Conservation (phyloP, 2,888 invertebrate genomes). For the Stenodema calcarata region DNA sequence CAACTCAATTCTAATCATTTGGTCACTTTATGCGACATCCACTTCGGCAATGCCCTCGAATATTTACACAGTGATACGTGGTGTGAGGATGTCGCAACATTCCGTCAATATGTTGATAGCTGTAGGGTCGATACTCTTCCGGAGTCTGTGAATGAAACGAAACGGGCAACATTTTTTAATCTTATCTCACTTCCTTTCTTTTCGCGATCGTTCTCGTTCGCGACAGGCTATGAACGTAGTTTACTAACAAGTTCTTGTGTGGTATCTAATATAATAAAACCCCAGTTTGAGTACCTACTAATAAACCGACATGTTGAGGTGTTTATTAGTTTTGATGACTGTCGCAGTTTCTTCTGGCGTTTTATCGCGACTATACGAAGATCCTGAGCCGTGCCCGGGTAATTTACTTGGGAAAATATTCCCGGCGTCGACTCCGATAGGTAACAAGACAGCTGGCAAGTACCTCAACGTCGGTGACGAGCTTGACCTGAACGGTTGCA, state of each 20-base stretch:
- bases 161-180: neutral
- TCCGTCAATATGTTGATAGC: slow-evolving; percentile 8
- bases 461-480: slow-evolving; percentile 59
- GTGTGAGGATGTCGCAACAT: neutral
- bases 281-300: too few relatives aligned
- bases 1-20: neutral
- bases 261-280: neutral
- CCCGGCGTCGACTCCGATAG: slow-evolving; percentile 55
- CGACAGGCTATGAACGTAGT: neutral
- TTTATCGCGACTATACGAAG: neutral
- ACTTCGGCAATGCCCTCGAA: neutral
- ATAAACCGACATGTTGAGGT: neutral
- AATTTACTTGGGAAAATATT: slow-evolving; percentile 29
- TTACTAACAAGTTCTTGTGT: neutral
- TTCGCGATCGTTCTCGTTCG: neutral
- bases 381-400: slow-evolving; percentile 24
- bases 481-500: slow-evolving; percentile 61
- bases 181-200: slow-evolving; percentile 11
- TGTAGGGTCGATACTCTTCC: slow-evolving; percentile 26
- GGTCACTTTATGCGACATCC: neutral
- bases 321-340: neutral
- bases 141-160: neutral
- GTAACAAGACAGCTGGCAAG: slow-evolving; percentile 58
- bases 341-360: neutral
- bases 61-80: neutral